Base-by-base conservation (phyloP, 1,140 invertebrate species). In the Araneus ventricosus region DNA sequence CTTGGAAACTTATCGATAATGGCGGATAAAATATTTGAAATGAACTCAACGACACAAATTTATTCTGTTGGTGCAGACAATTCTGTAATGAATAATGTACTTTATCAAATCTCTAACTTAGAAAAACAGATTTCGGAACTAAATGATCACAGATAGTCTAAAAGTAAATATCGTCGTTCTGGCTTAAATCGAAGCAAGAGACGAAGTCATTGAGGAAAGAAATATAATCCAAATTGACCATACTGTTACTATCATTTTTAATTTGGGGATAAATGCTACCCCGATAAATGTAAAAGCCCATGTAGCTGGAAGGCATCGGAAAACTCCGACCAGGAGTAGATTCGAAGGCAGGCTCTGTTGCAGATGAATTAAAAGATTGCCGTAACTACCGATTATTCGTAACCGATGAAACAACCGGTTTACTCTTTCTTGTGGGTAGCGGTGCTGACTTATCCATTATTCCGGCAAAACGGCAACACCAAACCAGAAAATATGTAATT, bases 381-480 rank as follows among this genome's bases (percentile, higher is more conserved):
- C 24, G n/a, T 80, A 90, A 90, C 17, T 90, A 30, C 27, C 41
- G 41, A 2, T 80, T 89, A 52, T 89, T 79, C 30, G n/a, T 79
- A 2, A 8, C 2, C 22, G 41, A 79, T 1, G 52, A 57, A 90
- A 90, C 8, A 79, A 61, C 27, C 6, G 45, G 20, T 22, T 80
- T 90, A 37, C 10, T 45, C 10, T 79, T 90, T n/a, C 41, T 80
- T 63, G 24, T 63, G 22, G 24, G 10, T 27, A 79, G 67, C 30
- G 88, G 70, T 24, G 45, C 41, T 34, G 27, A 59, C 37, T 20
- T 80, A 17, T 45, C 3, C 4, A 39, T 80, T 14, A 80, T 90
- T 37, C 27, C 61, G 4, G 61, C 61, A 24, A n/a, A 22, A n/a
- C 61, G 4, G 61, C 61, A 24, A n/a, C 61, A n/a, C 8, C 22